phyloP scores from a whole-genome alignment of 92 coral and sea anemone species.

The Diadumene lineata region DNA sequence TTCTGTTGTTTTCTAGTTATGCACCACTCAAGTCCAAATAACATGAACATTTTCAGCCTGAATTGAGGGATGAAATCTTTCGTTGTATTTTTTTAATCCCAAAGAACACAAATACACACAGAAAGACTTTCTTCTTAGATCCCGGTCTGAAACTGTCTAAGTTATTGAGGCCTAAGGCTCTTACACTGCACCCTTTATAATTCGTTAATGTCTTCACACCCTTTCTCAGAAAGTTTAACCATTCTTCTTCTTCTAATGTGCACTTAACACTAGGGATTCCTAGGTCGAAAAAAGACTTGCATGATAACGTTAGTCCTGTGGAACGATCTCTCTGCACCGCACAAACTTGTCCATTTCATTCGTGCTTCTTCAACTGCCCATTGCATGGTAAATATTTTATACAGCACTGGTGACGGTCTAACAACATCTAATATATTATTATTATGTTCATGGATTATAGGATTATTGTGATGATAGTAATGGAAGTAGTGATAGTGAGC shows the following conservation, averaged over 20 bases:
- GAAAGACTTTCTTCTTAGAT: too few species aligned
- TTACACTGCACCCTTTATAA: too few species aligned
- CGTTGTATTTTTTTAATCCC: too few species aligned
- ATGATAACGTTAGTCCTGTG: constrained; percentile 1
- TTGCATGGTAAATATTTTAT: constrained; percentile 60
- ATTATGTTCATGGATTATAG: neutral
- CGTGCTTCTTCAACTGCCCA: constrained; percentile 76
- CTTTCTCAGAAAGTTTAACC: too few species aligned
- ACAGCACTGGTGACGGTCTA: neutral
- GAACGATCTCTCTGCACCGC: constrained; percentile 11
- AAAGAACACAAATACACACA: too few species aligned
- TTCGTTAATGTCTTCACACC: too few species aligned
- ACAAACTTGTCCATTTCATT: constrained; percentile 59
- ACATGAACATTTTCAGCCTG: too few species aligned
- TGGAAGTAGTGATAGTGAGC: neutral
- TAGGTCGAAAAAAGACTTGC: constrained; percentile 15
- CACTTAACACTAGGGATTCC: constrained; percentile 7
- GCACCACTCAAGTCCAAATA: too few species aligned
- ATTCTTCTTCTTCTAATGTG: constrained; percentile 9
- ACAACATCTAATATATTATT: neutral
- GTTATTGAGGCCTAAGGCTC: too few species aligned
- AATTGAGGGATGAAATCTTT: too few species aligned
- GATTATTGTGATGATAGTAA: neutral
- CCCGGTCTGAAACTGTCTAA: too few species aligned
- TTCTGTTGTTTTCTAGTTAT: too few species aligned